Evolutionary conservation across 2,113 vertebrate genomes (phyloP), one percentile per base, ranked within the genome.

Genomic region (Epinephelus lanceolatus): DNA sequence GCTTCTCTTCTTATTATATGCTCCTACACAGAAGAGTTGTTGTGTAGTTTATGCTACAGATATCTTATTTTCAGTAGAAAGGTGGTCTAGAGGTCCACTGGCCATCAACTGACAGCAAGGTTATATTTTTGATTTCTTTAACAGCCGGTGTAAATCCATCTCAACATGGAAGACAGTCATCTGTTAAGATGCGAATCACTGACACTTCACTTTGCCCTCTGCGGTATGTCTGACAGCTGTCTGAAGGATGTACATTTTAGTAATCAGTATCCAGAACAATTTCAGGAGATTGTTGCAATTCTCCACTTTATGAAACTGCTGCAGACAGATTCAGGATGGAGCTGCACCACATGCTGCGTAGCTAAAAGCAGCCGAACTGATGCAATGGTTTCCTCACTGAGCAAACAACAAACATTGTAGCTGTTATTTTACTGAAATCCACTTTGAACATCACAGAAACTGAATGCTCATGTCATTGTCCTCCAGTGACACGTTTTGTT

Each of bases 331-430:
- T 63, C 47, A 25, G 52, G 61, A 21, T 13, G 6, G 45, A 57
- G 37, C 15, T 59, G 42, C 25, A 68, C 49, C 79, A 63, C 80
- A 77, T 78, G 68, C 84, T 87, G 82, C 3, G 77, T 0, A 21
- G 51, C 63, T 74, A 77, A 82, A 65, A 79, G 63, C 52, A 45
- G 51, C 60, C 33, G 53, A 88, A 76, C 84, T 86, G 77, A 89
- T 88, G 88, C 77, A 89, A 89, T 17, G 40, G 47, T 89, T 78
- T 81, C 4, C 51, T 86, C 75, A 51, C 60, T 13, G 62, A 71
- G 62, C 45, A 56, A 76, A 76, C 12, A 80, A 68, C 45, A 52
- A 5, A 47, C 42, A 61, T 5, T 30, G 59, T 25, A 51, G 2
- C 23, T 42, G n/a, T 72, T 72, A 8, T 47, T 51, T 61, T n/a